Evolutionary conservation across 2,113 vertebrate species (phyloP), one percentile per base, ranked within the genome.

Genomic region (Ictalurus furcatus): DNA sequence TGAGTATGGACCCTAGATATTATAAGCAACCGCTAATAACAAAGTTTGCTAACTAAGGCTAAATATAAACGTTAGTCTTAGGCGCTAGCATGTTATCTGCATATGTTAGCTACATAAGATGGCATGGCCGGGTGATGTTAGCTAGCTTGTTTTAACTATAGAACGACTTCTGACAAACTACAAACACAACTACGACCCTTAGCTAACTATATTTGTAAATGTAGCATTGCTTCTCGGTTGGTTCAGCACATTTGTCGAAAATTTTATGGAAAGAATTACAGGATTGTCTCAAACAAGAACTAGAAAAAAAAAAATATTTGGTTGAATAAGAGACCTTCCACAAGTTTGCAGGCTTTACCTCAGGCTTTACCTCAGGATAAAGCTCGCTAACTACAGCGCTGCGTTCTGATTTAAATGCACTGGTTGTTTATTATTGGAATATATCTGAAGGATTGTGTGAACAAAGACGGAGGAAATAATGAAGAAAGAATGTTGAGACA

Each of bases 401-500:
- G 11, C 3, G 40, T 5, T 78, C 37, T 48, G 73, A 79, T 79
- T 6, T 79, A 52, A 79, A 79, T n/a, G 28, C 28, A n/a, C 48
- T 30, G 11, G 44, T 79, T 17, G 52, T n/a, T 56, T 30, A 56
- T 56, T 56, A 56, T 19, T 56, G n/a, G 52, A 79, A 52, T 23
- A 40, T 76, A 76, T 12, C 6, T 52, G 21, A 54, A 56, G 52
- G 37, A 48, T 40, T 19, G 23, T 34, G n/a, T 56, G 19, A 59
- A 25, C 2, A 63, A 76, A 48, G 69, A 58, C 21, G 6, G 23
- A 76, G 30, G 71, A 65, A 81, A 84, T 92, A 85, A 91, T 86
- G 90, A 73, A 30, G 88, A 91, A 91, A 71, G 88, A 85, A 79
- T n/a, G 48, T n/a, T 52, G 16, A 63, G 37, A 61, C 6, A 30